Evolutionary conservation across 2,113 vertebrate species (phyloP).

Genomic region (Chrysochloris asiatica): DNA sequence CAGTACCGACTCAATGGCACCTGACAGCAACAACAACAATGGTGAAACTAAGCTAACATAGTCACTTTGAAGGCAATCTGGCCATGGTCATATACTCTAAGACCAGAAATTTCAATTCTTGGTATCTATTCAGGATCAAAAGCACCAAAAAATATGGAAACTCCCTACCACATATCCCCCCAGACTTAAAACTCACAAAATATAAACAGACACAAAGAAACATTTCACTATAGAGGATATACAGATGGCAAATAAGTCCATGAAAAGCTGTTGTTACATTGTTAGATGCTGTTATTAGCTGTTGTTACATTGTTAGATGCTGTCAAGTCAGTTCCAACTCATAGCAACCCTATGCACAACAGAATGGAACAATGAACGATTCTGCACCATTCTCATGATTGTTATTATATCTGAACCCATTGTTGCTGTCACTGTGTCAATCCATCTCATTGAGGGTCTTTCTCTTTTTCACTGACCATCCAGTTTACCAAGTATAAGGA

Average conservation of each 20-base stretch:
- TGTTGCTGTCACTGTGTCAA: too few species aligned
- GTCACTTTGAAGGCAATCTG: neutral
- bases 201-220: neutral
- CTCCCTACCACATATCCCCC: neutral
- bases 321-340: neutral
- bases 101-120: slow-evolving; percentile 1
- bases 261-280: neutral
- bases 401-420: too few species aligned
- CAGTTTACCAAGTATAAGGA: too few species aligned
- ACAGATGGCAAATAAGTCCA: neutral
- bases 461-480: too few species aligned
- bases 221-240: neutral
- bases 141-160: neutral
- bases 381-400: too few species aligned
- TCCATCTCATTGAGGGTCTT: too few species aligned
- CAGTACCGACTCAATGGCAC: too few species aligned
- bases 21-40: too few species aligned
- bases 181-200: slow-evolving; percentile 10
- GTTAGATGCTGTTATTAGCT: too few species aligned
- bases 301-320: neutral
- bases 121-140: neutral
- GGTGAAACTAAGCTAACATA: neutral
- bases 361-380: too few species aligned
- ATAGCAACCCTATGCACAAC: too few species aligned
- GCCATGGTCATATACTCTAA: neutral